These are phyloP conservation scores for Echinometra lucunter DNA, from an alignment of 53 echinoderm and acorn worm genomes.

Conservation along the genomic window DNA sequence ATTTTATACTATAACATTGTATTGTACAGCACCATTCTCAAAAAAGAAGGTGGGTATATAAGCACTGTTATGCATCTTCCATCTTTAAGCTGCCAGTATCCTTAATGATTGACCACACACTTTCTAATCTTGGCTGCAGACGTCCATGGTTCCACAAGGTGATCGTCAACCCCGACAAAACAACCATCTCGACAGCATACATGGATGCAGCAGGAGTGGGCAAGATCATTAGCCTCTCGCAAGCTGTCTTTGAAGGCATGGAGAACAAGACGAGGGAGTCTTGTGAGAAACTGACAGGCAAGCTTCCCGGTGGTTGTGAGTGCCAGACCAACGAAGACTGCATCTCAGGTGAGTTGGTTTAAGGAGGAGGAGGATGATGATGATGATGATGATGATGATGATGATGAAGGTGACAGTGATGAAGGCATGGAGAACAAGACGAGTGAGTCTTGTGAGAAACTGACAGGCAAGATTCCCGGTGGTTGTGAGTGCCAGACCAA, in stretches of 20 bases:
- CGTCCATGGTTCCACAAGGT: slow-evolving; percentile 97
- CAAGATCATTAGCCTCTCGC: slow-evolving; percentile 98
- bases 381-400: slow-evolving; percentile 15
- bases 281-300: slow-evolving; percentile 60
- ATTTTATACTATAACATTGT: no score
- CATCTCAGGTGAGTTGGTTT: slow-evolving; percentile 82
- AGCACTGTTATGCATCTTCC: no score
- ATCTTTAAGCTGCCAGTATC: no score
- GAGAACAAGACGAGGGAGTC: slow-evolving; percentile 71
- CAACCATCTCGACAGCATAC: slow-evolving; percentile 97
- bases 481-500: background rate
- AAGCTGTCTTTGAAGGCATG: slow-evolving; percentile 99
- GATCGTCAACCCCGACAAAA: slow-evolving; percentile 88
- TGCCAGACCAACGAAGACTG: slow-evolving; percentile 86
- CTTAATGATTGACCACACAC: no score
- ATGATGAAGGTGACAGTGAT: background rate
- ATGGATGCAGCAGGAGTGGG: slow-evolving; percentile 99
- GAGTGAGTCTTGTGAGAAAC: background rate
- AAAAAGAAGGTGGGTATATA: no score
- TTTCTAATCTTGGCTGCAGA: slow-evolving; percentile 65
- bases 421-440: background rate
- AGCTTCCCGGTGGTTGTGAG: slow-evolving; percentile 88
- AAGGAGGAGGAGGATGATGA: background rate
- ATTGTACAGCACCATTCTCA: no score
- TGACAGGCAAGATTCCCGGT: background rate